Percentiles rank a stretch among this genome's conserved stretches.
Evolutionary conservation across 2,113 vertebrate species (phyloP).

Genomic region (Tapirus terrestris): DNA sequence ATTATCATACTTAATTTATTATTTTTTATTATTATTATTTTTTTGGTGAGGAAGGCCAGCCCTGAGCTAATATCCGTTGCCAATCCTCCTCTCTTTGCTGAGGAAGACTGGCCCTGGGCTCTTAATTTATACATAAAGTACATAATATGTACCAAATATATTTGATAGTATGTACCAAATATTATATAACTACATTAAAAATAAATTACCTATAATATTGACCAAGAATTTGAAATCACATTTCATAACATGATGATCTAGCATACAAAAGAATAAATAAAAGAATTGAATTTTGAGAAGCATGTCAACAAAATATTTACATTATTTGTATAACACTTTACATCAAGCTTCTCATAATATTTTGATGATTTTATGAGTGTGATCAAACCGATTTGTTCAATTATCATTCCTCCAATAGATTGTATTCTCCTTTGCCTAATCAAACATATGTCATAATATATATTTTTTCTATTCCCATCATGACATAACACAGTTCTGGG

Average conservation of each 20-base stretch:
- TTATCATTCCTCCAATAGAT: not conserved
- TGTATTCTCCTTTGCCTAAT: not conserved
- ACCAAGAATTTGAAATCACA: not conserved
- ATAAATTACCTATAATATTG: not conserved
- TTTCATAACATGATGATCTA: not conserved
- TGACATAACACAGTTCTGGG: not conserved
- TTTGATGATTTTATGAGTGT: not conserved
- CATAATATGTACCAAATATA: not conserved
- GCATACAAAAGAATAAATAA: not conserved
- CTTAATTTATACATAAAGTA: not conserved
- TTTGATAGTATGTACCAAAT: not conserved
- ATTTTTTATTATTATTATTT: too few species aligned
- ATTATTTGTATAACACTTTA: not conserved
- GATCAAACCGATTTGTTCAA: not conserved
- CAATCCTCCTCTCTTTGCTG: too few species aligned
- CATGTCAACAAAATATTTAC: not conserved
- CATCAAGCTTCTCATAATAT: not conserved
- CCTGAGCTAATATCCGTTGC: too few species aligned
- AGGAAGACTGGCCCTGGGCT: not conserved
- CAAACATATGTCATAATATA: not conserved
- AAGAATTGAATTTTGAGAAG: not conserved
- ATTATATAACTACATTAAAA: not conserved
- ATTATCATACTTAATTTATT: not conserved
- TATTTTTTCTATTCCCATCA: not conserved
- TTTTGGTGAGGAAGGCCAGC: too few species aligned